Evolutionary conservation across 2,888 invertebrate genomes (phyloP).

Genomic region (Anodontia alba): DNA sequence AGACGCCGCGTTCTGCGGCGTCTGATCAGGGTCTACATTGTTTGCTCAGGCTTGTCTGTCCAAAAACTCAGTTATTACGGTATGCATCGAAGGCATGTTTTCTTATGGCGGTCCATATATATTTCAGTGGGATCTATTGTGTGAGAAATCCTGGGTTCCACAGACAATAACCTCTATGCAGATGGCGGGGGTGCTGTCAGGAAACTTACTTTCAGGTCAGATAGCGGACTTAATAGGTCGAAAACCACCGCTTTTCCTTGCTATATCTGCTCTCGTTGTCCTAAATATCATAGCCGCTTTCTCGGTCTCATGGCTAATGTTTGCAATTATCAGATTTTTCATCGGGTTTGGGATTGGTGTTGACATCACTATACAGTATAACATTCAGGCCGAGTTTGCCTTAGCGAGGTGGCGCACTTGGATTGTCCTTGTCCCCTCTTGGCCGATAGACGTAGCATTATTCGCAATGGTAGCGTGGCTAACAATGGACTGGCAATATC

Average conservation of each 20-base stretch:
- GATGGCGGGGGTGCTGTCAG: too few species aligned
- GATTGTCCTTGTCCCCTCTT: slow-evolving; percentile 21
- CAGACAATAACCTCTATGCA: slow-evolving; percentile 51
- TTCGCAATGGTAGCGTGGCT: slow-evolving; percentile 21
- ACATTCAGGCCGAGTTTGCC: slow-evolving; percentile 9
- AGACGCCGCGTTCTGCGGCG: too few species aligned
- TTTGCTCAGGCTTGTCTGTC: too few species aligned
- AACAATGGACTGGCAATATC: slow-evolving; percentile 22
- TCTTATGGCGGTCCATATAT: too few species aligned
- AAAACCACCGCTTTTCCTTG: slow-evolving; percentile 47
- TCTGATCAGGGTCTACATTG: too few species aligned
- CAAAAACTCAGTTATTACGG: too few species aligned
- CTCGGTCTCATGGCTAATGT: slow-evolving; percentile 52
- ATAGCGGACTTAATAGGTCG: slow-evolving; percentile 57
- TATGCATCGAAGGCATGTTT: too few species aligned
- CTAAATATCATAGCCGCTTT: slow-evolving; percentile 40
- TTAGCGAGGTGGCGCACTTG: slow-evolving; percentile 35
- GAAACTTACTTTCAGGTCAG: slow-evolving; percentile 51
- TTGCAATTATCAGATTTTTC: slow-evolving; percentile 51
- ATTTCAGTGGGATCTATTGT: slow-evolving; percentile 60
- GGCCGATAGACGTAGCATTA: background rate
- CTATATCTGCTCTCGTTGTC: slow-evolving; percentile 5
- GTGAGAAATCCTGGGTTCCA: slow-evolving; percentile 46
- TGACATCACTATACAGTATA: slow-evolving; percentile 24
- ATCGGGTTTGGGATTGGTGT: slow-evolving; percentile 54